These are phyloP conservation scores for Acromyrmex charruanus DNA, from an alignment of 1,140 invertebrate genomes.

Conservation along the genomic window DNA sequence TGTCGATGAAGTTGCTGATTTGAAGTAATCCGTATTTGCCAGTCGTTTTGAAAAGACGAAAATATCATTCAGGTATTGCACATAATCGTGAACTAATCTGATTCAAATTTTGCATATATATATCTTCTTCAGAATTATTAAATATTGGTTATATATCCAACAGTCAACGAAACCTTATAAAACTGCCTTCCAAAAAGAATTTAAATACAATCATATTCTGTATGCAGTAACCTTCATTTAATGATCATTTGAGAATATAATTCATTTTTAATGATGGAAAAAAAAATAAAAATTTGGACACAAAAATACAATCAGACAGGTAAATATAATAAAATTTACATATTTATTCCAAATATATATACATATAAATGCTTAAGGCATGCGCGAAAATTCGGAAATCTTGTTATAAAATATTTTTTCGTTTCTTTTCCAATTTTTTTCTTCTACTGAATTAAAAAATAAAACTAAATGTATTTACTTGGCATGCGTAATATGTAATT, in stretches of 20 bases:
- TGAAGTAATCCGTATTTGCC: no score
- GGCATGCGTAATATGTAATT: neutral
- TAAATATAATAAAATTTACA: neutral
- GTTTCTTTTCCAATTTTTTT: neutral
- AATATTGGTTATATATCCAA: neutral
- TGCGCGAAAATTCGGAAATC: neutral
- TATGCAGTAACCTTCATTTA: neutral
- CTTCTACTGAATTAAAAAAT: neutral
- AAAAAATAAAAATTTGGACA: neutral
- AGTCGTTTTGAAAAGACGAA: no score
- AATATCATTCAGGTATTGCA: no score
- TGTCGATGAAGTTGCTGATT: neutral
- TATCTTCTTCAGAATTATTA: neutral
- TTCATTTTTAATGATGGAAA: no score
- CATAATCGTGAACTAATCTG: no score
- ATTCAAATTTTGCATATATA: neutral
- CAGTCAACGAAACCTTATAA: neutral
- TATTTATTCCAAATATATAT: no score
- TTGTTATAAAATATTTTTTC: conserved; percentile 1
- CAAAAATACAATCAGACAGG: neutral
- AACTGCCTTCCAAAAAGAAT: neutral
- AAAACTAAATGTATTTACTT: neutral
- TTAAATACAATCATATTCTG: neutral
- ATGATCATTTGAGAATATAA: no score
- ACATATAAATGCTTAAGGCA: neutral